These are phyloP conservation scores for Arctia plantaginis DNA, from an alignment of 2,888 invertebrate genomes.

Conservation along the genomic window DNA sequence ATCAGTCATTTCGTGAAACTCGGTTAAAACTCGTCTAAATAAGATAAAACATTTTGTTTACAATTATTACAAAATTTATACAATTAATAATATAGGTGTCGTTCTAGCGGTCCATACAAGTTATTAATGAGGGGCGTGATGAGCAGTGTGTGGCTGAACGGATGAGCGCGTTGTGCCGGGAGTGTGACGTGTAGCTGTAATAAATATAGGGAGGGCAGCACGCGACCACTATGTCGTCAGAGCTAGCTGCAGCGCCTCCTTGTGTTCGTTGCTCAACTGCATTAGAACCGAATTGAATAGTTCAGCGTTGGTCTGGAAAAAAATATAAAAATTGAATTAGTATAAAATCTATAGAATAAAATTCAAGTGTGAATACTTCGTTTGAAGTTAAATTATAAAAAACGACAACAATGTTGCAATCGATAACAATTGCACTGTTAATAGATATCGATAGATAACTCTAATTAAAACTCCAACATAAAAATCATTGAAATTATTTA, in stretches of 20 bases:
- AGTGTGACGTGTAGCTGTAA: conserved; percentile 38
- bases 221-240: conserved; percentile 79
- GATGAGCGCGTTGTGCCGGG: conserved; percentile 49
- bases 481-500: too few species aligned
- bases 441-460: too few species aligned
- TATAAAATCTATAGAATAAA: background rate
- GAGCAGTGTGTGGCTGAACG: conserved; percentile 56
- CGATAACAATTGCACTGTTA: too few species aligned
- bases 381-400: background rate
- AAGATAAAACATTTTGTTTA: conserved; percentile 44
- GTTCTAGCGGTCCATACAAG: conserved; percentile 55
- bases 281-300: conserved; percentile 93
- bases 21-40: conserved; percentile 52
- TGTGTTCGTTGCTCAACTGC: conserved; percentile 92
- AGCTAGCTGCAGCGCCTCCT: conserved; percentile 93
- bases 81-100: conserved; percentile 48
- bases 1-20: conserved; percentile 57
- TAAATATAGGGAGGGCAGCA: conserved; percentile 34
- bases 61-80: conserved; percentile 48
- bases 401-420: too few species aligned
- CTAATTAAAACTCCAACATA: too few species aligned
- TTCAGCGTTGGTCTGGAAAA: conserved; percentile 90
- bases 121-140: conserved; percentile 47
- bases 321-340: background rate
- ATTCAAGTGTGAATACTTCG: background rate